Base-by-base conservation (phyloP, 2,888 invertebrate genomes). In the Melipona beecheii region DNA sequence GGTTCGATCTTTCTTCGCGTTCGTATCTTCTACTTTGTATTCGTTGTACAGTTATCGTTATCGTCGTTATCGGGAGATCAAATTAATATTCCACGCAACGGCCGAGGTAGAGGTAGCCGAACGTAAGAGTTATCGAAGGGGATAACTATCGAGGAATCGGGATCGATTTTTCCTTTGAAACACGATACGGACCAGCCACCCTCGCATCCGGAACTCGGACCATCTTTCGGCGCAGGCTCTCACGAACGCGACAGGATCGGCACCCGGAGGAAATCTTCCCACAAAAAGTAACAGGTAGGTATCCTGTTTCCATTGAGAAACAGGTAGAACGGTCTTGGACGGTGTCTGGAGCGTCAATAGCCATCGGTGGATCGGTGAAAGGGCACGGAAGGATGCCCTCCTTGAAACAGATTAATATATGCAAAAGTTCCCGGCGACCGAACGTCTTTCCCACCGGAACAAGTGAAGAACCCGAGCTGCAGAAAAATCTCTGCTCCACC, bases 241-340 rank as follows among this genome's bases (percentile, higher is more conserved):
- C 86, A 89, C 89, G 89, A 56, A 36, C 69, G 76, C 72, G 11
- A 19, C 54, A 64, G 80, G 78, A 86, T 81, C 85, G 62, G 75
- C 76, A 64, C 56, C 78, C 76, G 86, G 86, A 71, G 83, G 89
- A 93, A 92, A 92, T 90, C 92, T 91, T 93, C 93, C 92, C 92
- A 93, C 92, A 92, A 91, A 90, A 90, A 91, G 91, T 90, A 91
- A 94, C 94, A 94, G 94, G 94, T 94, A 94, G 93, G 87, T 93
- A 93, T 93, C 92, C 92, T 85, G 86, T 94, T 93, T 91, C 94
- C 90, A 93, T 94, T 93, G 92, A 93, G 85, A 91, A 91, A 93
- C 93, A 94, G 94, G 93, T 93, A 93, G 92, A 56, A 90, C 43
- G 81, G 86, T 85, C 83, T 86, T 75, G 76, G 81, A 77, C 84